These are phyloP conservation scores for Bursaphelenchus okinawaensis DNA, from an alignment of 2,888 invertebrate genomes.

Conservation along the genomic window DNA sequence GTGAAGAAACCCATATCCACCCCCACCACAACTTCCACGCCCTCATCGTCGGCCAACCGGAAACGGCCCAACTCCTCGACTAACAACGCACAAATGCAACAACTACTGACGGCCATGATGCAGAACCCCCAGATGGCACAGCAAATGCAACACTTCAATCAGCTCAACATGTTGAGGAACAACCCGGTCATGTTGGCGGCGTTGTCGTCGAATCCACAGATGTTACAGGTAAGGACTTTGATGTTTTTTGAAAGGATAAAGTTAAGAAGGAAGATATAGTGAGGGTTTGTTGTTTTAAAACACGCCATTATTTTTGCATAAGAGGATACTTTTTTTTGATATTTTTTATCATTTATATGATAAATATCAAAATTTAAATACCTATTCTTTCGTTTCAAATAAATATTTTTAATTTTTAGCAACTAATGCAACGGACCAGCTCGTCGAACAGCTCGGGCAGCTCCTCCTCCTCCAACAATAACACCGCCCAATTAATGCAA, in stretches of 20 bases:
- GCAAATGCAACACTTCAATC: constrained; percentile 5
- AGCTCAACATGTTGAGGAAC: neutral
- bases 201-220: neutral
- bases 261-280: neutral
- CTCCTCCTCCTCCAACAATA: neutral
- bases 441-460: neutral
- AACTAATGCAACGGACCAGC: neutral
- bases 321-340: neutral
- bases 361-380: no score
- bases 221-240: neutral
- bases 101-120: neutral
- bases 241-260: neutral
- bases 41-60: neutral
- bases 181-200: neutral
- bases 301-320: no score
- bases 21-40: neutral
- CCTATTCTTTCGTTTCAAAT: neutral
- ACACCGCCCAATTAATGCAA: neutral
- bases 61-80: constrained; percentile 10
- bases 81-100: constrained; percentile 3
- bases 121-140: neutral
- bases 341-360: neutral
- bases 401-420: neutral
- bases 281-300: neutral
- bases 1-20: neutral